Evolutionary conservation across 92 coral and sea anemone genomes (phyloP).

Genomic region (Chrysogorgia sp.): DNA sequence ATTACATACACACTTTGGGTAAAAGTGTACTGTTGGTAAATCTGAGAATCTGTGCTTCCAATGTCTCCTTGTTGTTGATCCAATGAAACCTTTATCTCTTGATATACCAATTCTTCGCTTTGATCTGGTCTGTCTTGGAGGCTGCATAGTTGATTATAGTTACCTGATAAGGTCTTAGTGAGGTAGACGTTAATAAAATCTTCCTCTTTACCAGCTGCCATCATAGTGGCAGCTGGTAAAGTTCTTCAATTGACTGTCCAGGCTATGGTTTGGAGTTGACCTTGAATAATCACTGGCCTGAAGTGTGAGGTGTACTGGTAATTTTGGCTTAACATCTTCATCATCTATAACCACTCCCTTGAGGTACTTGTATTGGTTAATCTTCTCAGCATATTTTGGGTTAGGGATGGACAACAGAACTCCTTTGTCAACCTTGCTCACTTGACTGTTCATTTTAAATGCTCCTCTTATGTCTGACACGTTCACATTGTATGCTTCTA

Average conservation of each 20-base stretch:
- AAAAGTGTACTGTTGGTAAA: too few species aligned
- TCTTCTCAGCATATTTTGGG: slow-evolving; percentile 53
- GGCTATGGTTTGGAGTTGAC: slow-evolving; percentile 51
- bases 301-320: slow-evolving; percentile 62
- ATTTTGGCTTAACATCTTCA: slow-evolving; percentile 45
- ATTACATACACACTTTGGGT: too few species aligned
- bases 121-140: slow-evolving; percentile 16
- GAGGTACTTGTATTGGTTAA: slow-evolving; percentile 47
- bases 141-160: slow-evolving; percentile 25
- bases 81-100: slow-evolving; percentile 47
- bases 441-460: slow-evolving; percentile 54
- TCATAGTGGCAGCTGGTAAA: slow-evolving; percentile 54
- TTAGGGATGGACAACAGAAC: slow-evolving; percentile 57
- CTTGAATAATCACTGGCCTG: slow-evolving; percentile 61
- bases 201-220: slow-evolving; percentile 40
- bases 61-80: slow-evolving; percentile 41
- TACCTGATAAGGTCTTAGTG: too few species aligned
- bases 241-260: slow-evolving; percentile 60
- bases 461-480: slow-evolving; percentile 39
- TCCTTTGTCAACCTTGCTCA: slow-evolving; percentile 62
- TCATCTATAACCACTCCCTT: slow-evolving; percentile 47
- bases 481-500: slow-evolving; percentile 44
- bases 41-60: slow-evolving; percentile 35
- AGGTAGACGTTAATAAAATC: too few species aligned
- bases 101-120: slow-evolving; percentile 4